Conservation (phyloP, 2,797 vertebrate genomes). For the Phoxinus dragarum region DNA sequence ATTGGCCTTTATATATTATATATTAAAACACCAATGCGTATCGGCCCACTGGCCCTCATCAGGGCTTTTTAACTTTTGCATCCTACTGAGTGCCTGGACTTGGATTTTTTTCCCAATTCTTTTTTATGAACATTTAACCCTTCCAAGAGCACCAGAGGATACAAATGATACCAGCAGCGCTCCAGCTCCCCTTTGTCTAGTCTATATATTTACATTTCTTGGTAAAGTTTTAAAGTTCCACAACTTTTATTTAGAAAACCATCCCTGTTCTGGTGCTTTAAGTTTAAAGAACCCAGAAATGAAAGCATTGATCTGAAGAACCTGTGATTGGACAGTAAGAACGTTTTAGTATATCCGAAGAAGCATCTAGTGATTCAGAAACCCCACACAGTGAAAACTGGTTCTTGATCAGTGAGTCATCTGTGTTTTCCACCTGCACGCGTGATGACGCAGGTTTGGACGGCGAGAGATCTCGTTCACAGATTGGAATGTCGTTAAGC, state of each 20-base stretch:
- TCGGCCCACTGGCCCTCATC: no score
- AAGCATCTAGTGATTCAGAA: neutral
- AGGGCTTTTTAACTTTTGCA: no score
- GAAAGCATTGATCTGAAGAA: neutral
- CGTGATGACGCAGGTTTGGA: neutral
- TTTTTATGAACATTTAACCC: no score
- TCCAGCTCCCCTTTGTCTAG: no score
- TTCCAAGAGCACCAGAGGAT: no score
- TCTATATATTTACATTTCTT: no score
- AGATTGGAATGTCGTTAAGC: constrained; percentile 65
- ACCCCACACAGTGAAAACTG: neutral
- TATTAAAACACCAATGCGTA: no score
- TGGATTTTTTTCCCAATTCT: no score
- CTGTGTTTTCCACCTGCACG: neutral
- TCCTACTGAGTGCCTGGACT: no score
- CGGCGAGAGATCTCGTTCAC: neutral
- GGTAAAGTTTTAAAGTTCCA: no score
- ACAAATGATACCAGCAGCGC: no score
- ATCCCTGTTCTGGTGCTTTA: neutral
- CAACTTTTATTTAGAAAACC: neutral
- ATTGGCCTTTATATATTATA: no score
- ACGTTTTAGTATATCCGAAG: neutral
- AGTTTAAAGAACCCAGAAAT: neutral
- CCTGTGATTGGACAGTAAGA: neutral
- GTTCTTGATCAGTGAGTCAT: neutral